These are phyloP conservation scores for Heterotilapia buettikoferi DNA, from an alignment of 2,113 vertebrate species.

Conservation along the genomic window DNA sequence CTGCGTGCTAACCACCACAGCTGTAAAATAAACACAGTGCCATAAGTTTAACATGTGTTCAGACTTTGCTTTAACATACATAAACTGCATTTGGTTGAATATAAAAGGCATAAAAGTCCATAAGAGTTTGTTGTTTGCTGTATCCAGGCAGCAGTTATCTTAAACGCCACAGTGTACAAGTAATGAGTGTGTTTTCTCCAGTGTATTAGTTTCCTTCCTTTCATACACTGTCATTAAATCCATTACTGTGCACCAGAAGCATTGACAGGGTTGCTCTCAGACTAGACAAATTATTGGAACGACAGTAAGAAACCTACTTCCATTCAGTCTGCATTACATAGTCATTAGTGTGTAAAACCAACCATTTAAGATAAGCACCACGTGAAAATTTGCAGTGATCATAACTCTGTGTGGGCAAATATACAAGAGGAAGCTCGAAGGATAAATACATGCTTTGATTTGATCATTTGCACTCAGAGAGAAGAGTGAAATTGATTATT, in stretches of 20 bases:
- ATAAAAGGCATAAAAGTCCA: background rate
- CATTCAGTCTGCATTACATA: background rate
- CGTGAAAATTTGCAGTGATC: background rate
- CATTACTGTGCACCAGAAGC: background rate
- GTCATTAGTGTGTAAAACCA: background rate
- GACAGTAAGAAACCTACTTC: background rate
- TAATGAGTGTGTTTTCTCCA: rapidly evolving
- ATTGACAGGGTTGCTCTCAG: background rate
- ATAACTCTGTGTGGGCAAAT: background rate
- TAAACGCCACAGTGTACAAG: background rate
- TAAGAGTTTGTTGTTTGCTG: background rate
- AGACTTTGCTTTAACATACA: background rate
- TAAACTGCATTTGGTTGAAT: background rate
- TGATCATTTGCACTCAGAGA: background rate
- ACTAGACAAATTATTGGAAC: background rate
- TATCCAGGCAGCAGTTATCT: background rate
- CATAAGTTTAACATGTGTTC: background rate
- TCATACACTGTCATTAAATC: background rate
- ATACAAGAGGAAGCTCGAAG: rapidly evolving
- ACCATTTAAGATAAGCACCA: background rate
- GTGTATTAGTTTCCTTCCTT: background rate
- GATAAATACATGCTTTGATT: background rate
- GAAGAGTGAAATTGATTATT: background rate
- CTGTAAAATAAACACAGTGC: background rate
- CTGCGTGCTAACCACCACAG: background rate